Conservation (phyloP, 2,888 invertebrate genomes). For the Lucinisca nassula region DNA sequence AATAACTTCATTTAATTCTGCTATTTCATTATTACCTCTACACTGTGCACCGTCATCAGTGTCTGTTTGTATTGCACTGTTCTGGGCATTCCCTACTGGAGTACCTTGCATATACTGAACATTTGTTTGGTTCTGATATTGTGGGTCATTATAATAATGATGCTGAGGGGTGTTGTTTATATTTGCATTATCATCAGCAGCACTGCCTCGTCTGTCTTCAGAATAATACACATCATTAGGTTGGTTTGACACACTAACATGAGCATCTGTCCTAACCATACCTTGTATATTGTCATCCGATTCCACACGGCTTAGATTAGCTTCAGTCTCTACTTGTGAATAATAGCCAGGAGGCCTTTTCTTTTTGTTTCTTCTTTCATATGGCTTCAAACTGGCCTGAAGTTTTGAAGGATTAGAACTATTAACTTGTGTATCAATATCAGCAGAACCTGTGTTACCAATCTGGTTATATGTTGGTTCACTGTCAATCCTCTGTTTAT, state of each 20-base stretch:
- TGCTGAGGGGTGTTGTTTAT: neutral
- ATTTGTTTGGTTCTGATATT: neutral
- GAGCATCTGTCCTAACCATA: neutral
- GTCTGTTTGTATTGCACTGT: neutral
- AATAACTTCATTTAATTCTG: slow-evolving; percentile 15
- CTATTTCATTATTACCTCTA: neutral
- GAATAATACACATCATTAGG: neutral
- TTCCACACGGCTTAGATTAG: slow-evolving; percentile 5
- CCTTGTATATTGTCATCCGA: neutral
- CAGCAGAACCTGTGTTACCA: neutral
- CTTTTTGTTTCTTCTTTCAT: slow-evolving; percentile 77
- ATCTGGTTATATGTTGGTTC: neutral
- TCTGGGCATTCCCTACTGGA: neutral
- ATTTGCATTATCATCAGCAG: neutral
- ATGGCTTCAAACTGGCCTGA: slow-evolving; percentile 63
- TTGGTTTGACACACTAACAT: neutral
- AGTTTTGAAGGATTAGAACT: slow-evolving; percentile 43
- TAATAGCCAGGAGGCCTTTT: slow-evolving; percentile 77
- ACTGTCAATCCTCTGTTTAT: neutral
- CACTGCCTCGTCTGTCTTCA: slow-evolving; percentile 9
- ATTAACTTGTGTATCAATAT: neutral
- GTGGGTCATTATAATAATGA: neutral
- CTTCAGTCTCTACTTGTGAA: slow-evolving; percentile 53
- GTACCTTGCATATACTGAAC: neutral
- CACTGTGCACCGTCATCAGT: neutral